Conservation (phyloP, 2,113 vertebrate genomes). For the Oxyruncus cristatus region DNA sequence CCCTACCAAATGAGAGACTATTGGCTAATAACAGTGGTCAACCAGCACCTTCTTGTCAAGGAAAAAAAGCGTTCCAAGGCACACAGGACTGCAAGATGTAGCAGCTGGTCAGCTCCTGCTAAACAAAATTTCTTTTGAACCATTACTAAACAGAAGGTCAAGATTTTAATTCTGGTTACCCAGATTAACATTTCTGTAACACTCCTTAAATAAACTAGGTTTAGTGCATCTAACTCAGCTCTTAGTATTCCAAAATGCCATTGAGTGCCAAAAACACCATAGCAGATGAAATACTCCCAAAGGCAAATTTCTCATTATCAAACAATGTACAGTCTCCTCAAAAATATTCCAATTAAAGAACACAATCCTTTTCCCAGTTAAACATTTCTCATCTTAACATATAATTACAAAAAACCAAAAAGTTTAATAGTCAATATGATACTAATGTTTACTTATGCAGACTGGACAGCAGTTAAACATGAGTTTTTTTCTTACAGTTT, state of each 20-base stretch:
- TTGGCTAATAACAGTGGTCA: not conserved
- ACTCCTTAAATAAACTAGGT: not conserved
- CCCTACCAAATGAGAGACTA: not conserved
- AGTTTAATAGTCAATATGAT: not conserved
- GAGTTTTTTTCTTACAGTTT: not conserved
- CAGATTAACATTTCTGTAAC: not conserved
- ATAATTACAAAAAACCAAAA: not conserved
- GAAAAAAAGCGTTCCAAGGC: not conserved
- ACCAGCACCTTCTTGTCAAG: not conserved
- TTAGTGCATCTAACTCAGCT: not conserved
- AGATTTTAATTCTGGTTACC: not conserved
- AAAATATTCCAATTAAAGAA: not conserved
- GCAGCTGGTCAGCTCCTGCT: not conserved
- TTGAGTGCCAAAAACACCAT: not conserved
- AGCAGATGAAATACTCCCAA: not conserved
- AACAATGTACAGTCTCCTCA: not conserved
- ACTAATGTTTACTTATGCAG: not conserved
- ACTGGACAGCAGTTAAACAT: not conserved
- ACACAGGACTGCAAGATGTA: not conserved
- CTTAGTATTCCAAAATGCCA: not conserved
- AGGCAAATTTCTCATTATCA: not conserved
- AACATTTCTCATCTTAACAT: not conserved
- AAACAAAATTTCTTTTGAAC: not conserved
- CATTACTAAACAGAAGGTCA: not conserved
- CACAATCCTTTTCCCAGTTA: not conserved